Evolutionary conservation across 2,888 invertebrate genomes (phyloP).

Genomic region (Ectobius pallidus): DNA sequence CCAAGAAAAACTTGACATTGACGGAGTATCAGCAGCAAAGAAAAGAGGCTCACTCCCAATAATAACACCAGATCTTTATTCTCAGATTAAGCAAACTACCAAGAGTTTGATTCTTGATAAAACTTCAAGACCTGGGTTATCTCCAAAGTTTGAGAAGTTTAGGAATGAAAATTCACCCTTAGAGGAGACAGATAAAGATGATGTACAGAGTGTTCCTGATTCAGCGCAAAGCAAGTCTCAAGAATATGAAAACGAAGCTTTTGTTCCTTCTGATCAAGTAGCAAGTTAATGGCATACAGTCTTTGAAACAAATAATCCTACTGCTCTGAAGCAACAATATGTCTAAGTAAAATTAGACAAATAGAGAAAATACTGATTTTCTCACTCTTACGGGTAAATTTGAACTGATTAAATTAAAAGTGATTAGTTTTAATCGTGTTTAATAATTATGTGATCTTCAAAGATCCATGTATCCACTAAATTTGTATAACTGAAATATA

Average conservation of each 20-base stretch:
- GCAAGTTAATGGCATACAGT: conserved; percentile 33
- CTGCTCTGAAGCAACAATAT: too few relatives aligned
- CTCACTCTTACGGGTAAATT: neutral
- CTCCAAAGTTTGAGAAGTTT: conserved; percentile 65
- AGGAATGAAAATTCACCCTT: conserved; percentile 60
- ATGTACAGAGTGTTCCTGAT: neutral
- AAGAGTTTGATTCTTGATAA: conserved; percentile 53
- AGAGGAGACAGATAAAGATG: conserved; percentile 47
- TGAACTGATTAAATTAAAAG: too few relatives aligned
- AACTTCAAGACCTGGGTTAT: conserved; percentile 53
- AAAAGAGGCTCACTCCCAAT: conserved; percentile 39
- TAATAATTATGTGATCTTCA: too few relatives aligned
- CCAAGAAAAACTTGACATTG: neutral
- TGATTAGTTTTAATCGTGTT: too few relatives aligned
- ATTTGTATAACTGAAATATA: too few relatives aligned
- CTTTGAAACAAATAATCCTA: too few relatives aligned
- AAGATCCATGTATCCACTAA: too few relatives aligned
- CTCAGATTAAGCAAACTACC: conserved; percentile 44
- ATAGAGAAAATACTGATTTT: too few relatives aligned
- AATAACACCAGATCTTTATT: conserved; percentile 38
- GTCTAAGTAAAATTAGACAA: neutral
- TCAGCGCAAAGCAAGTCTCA: neutral
- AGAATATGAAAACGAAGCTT: conserved; percentile 33
- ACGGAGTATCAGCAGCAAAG: neutral
- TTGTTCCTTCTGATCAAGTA: conserved; percentile 26